Percentiles rank a stretch among this genome's conserved stretches.
phyloP scores from a whole-genome alignment of 2,888 invertebrate species.

The Melipona bicolor region DNA sequence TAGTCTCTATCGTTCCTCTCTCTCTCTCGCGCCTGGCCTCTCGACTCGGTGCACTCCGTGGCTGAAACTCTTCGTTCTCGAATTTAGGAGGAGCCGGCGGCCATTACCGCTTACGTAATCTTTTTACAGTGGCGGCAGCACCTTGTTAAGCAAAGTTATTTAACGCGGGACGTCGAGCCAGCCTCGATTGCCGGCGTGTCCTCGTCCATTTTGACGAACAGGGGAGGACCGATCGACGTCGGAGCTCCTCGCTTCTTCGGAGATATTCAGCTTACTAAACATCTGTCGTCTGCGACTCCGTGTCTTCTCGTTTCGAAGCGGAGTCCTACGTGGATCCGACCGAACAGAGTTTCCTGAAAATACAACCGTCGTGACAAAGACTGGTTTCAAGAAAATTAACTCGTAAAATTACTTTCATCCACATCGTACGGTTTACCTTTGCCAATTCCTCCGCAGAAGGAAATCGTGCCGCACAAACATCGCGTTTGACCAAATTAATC shows the following conservation, averaged over 20 bases:
- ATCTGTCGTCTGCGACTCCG: background rate
- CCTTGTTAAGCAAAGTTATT: constrained; percentile 78
- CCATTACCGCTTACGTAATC: constrained; percentile 77
- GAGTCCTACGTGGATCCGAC: too few species aligned
- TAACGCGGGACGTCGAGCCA: constrained; percentile 64
- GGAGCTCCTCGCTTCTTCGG: background rate
- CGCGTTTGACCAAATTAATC: too few species aligned
- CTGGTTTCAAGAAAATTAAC: background rate
- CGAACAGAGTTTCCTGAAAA: background rate
- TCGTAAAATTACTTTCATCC: background rate
- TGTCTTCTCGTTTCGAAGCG: background rate
- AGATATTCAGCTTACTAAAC: background rate
- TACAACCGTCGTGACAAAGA: background rate
- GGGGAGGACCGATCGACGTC: background rate
- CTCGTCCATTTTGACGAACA: constrained; percentile 21
- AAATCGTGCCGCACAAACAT: too few species aligned
- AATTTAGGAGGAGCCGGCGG: constrained; percentile 76
- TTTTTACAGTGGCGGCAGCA: constrained; percentile 73
- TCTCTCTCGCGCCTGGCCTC: constrained; percentile 37
- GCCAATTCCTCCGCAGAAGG: too few species aligned
- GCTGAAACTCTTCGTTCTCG: constrained; percentile 72
- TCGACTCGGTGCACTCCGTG: constrained; percentile 56
- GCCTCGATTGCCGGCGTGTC: constrained; percentile 21
- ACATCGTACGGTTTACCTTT: background rate
- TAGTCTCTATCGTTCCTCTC: constrained; percentile 29